Percentiles rank a stretch among this genome's conserved stretches.
Evolutionary conservation across 23 tunicate genomes (phyloP).

Genomic region (Halocynthia aurantium): DNA sequence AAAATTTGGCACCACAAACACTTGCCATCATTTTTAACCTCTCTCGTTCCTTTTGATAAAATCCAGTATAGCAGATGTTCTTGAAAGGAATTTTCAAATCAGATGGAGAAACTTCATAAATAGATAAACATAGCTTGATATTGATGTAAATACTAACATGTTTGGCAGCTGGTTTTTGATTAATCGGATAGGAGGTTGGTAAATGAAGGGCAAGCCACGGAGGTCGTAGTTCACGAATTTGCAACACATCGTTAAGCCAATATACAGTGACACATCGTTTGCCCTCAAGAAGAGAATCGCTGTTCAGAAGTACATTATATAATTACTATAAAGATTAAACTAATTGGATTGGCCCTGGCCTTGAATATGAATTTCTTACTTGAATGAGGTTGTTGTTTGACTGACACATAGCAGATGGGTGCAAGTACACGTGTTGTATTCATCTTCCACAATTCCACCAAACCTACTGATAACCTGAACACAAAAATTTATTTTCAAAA

Average conservation of each 20-base stretch:
- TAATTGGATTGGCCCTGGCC: no score
- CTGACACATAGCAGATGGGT: slow-evolving; percentile 69
- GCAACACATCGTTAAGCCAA: slow-evolving; percentile 86
- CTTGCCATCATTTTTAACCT: slow-evolving; percentile 65
- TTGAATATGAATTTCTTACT: slow-evolving; percentile 13
- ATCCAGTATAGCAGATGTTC: slow-evolving; percentile 71
- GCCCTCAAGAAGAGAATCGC: slow-evolving; percentile 61
- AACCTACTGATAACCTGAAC: slow-evolving; percentile 57
- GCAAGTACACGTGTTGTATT: slow-evolving; percentile 36
- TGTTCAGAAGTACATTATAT: slow-evolving; percentile 10
- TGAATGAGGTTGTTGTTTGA: slow-evolving; percentile 43
- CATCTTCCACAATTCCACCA: slow-evolving; percentile 69
- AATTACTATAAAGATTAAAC: no score
- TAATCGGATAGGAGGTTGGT: slow-evolving; percentile 41
- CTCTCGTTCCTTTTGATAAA: slow-evolving; percentile 71
- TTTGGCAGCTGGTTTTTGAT: slow-evolving; percentile 51
- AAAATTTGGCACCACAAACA: slow-evolving; percentile 66
- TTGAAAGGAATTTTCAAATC: slow-evolving; percentile 12
- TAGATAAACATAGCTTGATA: not conserved
- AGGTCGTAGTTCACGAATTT: slow-evolving; percentile 30
- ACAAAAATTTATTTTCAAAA: not conserved
- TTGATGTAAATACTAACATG: slow-evolving; percentile 35
- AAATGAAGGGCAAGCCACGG: slow-evolving; percentile 81
- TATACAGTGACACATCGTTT: slow-evolving; percentile 87
- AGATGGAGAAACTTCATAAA: not conserved